Evolutionary conservation across 2,797 vertebrate genomes (phyloP), one percentile per base, ranked within the genome.

Genomic region (Sebastes nivosus): DNA sequence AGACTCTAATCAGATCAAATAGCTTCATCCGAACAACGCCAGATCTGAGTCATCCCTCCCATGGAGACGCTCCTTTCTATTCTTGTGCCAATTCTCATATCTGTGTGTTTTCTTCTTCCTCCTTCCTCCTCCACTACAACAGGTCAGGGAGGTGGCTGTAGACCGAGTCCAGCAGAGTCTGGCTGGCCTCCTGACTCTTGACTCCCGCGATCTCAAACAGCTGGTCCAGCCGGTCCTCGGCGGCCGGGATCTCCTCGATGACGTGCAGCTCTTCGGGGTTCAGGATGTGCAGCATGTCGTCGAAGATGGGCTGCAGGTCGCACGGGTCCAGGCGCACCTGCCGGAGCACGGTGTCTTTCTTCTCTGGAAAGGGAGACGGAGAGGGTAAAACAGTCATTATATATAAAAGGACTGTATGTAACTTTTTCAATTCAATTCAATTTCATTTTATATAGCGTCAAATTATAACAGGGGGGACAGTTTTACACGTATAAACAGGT

Each of bases 161-260:
- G 90, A 99, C 97, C 1, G 98, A 99, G 93, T 99, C 98, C 84
- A 99, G 95, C 82, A 99, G 97, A 54, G 96, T 99, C 95, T 99
- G 98, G 92, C 98, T 99, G 91, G 98, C 98, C 92, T 99, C 98
- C 93, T 98, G 98, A 93, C 98, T 99, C 94, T 99, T 99, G 25
- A 98, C 97, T 4, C 98, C 98, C 0, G 97, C 97, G 0, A 99
- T 99, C 94, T 99, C 98, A 66, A 99, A 99, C 13, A 99, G 96
- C 59, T 94, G 95, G 88, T 99, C 98, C 91, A 99, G 96, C 90
- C 97, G 98, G 94, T 99, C 98, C 90, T 99, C 98, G 0, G 97
- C 97, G 61, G 97, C 96, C 0, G 97, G 95, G 89, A 98, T 98
- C 93, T 97, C 95, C 91, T 99, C 98, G 1, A 99, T 97, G 59